These are phyloP conservation scores for Helostoma temminkii DNA, from an alignment of 2,797 vertebrate species.

Conservation along the genomic window DNA sequence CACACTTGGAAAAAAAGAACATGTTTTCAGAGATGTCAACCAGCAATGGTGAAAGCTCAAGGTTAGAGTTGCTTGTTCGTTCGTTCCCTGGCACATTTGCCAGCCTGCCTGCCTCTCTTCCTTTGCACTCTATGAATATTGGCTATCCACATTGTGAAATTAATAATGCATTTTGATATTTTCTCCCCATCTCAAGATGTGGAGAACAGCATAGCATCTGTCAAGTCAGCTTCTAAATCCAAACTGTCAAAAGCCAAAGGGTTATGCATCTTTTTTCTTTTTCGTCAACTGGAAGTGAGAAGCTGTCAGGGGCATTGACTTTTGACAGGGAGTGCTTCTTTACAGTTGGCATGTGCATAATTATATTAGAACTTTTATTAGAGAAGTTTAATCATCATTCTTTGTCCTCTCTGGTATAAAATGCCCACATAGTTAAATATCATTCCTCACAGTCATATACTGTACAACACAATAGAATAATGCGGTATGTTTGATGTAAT, in stretches of 20 bases:
- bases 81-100: slow-evolving; percentile 59
- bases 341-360: slow-evolving; percentile 56
- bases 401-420: slow-evolving; percentile 53
- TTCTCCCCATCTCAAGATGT: slow-evolving; percentile 53
- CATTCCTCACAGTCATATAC: slow-evolving; percentile 13
- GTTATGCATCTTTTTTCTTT: slow-evolving; percentile 56
- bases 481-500: slow-evolving; percentile 1
- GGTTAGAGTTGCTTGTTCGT: slow-evolving; percentile 78
- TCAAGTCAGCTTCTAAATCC: slow-evolving; percentile 74
- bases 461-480: slow-evolving; percentile 12
- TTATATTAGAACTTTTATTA: slow-evolving; percentile 66
- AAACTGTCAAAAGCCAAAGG: slow-evolving; percentile 73
- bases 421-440: slow-evolving; percentile 31
- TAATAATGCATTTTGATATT: slow-evolving; percentile 76
- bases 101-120: slow-evolving; percentile 40
- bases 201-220: slow-evolving; percentile 67
- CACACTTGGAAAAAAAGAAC: slow-evolving; percentile 79
- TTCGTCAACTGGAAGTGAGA: slow-evolving; percentile 63
- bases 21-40: slow-evolving; percentile 81
- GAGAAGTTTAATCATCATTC: slow-evolving; percentile 70
- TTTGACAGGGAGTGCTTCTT: slow-evolving; percentile 53
- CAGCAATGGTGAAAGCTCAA: slow-evolving; percentile 79
- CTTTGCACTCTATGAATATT: slow-evolving; percentile 65
- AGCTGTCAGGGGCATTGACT: slow-evolving; percentile 73
- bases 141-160: slow-evolving; percentile 76